Percentiles rank a stretch among this genome's conserved stretches.
phyloP scores from a whole-genome alignment of 2,888 invertebrate species.

The Tethea ocularis region DNA sequence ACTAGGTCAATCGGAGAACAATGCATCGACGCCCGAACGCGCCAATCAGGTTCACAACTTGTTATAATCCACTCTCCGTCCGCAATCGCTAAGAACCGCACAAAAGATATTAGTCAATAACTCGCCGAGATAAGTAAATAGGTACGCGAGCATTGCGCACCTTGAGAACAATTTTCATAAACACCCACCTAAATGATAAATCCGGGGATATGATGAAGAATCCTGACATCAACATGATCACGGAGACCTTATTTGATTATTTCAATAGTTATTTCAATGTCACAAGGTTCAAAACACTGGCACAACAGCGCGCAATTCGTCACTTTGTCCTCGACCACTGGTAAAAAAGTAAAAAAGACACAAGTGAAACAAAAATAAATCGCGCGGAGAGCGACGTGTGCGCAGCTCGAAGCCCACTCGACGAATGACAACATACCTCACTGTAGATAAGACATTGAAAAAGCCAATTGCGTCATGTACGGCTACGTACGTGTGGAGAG shows the following conservation, averaged over 20 bases:
- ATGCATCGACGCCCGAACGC: slow-evolving; percentile 68
- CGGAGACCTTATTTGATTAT: slow-evolving; percentile 48
- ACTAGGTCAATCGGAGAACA: slow-evolving; percentile 73
- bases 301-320: slow-evolving; percentile 74
- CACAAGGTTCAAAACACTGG: slow-evolving; percentile 78
- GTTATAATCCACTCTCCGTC: slow-evolving; percentile 60
- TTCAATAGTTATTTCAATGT: slow-evolving; percentile 60
- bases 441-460: slow-evolving; percentile 83
- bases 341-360: slow-evolving; percentile 67
- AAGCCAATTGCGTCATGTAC: slow-evolving; percentile 83
- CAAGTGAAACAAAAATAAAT: slow-evolving; percentile 74
- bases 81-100: slow-evolving; percentile 45
- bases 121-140: slow-evolving; percentile 37
- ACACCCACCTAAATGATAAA: slow-evolving; percentile 76
- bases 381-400: slow-evolving; percentile 62
- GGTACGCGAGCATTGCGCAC: slow-evolving; percentile 41
- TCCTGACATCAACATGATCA: slow-evolving; percentile 75
- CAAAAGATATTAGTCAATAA: slow-evolving; percentile 46
- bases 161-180: slow-evolving; percentile 49
- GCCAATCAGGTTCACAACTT: slow-evolving; percentile 72
- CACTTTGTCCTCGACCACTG: slow-evolving; percentile 76
- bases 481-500: slow-evolving; percentile 79
- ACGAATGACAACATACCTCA: slow-evolving; percentile 80
- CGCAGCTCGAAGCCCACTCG: slow-evolving; percentile 75
- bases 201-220: slow-evolving; percentile 76